Conservation (phyloP, 2,888 invertebrate genomes). For the Netelia fuscicornis region DNA sequence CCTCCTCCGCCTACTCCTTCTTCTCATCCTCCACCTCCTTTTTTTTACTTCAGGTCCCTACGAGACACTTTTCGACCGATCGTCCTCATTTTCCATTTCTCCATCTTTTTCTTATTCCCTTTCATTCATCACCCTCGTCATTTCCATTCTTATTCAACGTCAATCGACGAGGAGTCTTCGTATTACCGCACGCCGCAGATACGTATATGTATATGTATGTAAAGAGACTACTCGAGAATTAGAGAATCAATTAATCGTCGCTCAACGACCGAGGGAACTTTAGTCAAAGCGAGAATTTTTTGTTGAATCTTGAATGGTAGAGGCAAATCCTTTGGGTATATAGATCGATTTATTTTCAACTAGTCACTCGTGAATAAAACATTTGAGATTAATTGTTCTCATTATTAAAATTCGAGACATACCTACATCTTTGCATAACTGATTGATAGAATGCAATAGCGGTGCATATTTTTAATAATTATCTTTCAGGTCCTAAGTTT, state of each 20-base stretch:
- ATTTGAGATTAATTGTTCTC: no score
- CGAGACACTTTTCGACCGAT: slow-evolving; percentile 53
- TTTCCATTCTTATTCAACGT: slow-evolving; percentile 53
- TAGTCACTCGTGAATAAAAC: no score
- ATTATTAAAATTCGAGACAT: no score
- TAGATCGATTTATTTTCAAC: slow-evolving; percentile 9
- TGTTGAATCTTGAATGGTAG: slow-evolving; percentile 8
- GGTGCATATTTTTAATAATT: no score
- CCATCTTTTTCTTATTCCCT: slow-evolving; percentile 16
- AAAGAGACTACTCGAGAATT: slow-evolving; percentile 3
- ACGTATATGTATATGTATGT: background rate
- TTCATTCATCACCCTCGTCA: slow-evolving; percentile 26
- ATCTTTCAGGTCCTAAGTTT: no score
- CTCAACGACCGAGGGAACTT: background rate
- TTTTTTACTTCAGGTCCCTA: background rate
- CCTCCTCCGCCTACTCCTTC: slow-evolving; percentile 66
- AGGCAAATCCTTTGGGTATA: background rate
- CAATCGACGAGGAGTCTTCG: slow-evolving; percentile 56
- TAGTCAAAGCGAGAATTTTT: background rate
- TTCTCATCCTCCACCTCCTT: slow-evolving; percentile 22
- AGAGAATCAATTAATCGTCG: slow-evolving; percentile 39
- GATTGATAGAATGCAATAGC: no score
- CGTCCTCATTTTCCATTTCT: slow-evolving; percentile 41
- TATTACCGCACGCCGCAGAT: slow-evolving; percentile 17
- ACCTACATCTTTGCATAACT: no score